Percentiles rank a stretch among this genome's conserved stretches.
Conservation (phyloP, 2,888 invertebrate species). For the Papilio protenor region DNA sequence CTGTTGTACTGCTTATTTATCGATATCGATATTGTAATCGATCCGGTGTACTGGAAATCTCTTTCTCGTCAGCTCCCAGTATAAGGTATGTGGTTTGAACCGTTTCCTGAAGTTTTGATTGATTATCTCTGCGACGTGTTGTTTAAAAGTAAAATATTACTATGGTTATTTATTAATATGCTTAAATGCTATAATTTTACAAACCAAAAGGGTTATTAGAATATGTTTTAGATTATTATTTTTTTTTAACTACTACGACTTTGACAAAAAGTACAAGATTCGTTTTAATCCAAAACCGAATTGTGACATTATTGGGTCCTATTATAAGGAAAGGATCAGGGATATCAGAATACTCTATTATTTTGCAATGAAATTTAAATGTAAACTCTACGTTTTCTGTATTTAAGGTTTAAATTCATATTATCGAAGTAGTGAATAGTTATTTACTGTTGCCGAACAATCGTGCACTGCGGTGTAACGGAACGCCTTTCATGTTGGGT, state of each 20-base stretch:
- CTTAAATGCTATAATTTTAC: too few species aligned
- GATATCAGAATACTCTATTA: not conserved
- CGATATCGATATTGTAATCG: not conserved
- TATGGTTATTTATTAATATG: not conserved
- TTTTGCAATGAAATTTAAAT: not conserved
- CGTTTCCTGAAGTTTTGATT: not conserved
- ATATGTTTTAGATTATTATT: not conserved
- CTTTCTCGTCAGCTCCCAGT: not conserved
- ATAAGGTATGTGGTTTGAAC: not conserved
- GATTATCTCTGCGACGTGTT: not conserved
- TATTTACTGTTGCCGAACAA: conserved; percentile 19
- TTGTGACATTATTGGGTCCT: not conserved
- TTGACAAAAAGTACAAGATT: not conserved
- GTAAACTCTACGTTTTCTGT: not conserved
- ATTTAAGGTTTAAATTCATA: not conserved
- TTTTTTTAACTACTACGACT: not conserved
- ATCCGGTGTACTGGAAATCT: not conserved
- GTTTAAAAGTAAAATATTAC: not conserved
- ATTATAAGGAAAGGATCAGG: not conserved
- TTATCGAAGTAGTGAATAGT: not conserved
- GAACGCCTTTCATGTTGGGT: conserved; percentile 19
- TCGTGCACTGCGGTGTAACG: conserved; percentile 12
- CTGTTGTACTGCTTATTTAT: not conserved
- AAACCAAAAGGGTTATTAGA: not conserved
- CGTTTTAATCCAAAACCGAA: not conserved